Evolutionary conservation across 2,888 invertebrate species (phyloP).

Genomic region (Meteorus colon): DNA sequence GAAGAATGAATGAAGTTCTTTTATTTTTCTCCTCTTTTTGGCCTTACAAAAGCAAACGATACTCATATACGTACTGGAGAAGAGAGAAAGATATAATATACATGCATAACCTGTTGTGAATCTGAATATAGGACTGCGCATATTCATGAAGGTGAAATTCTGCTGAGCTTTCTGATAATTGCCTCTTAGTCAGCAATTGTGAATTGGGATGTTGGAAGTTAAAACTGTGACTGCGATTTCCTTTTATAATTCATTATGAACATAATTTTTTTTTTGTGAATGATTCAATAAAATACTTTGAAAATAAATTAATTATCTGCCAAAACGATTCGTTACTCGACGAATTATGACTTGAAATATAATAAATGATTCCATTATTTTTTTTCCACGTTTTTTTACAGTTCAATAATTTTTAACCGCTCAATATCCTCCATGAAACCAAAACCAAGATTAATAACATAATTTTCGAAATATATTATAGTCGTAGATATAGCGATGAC

Average conservation of each 20-base stretch:
- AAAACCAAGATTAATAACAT: neutral
- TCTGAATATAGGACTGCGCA: neutral
- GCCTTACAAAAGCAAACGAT: neutral
- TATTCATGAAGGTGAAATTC: neutral
- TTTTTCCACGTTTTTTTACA: no score
- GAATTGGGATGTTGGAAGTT: neutral
- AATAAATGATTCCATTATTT: no score
- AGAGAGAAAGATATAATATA: neutral
- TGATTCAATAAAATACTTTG: no score
- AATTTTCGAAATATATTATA: neutral
- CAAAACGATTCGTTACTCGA: no score
- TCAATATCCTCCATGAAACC: neutral
- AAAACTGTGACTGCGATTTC: neutral
- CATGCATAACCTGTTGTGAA: neutral
- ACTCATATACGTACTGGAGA: neutral
- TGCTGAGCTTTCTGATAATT: constrained; percentile 4
- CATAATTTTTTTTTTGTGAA: no score
- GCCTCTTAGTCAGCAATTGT: neutral
- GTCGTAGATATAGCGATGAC: neutral
- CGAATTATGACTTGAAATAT: no score
- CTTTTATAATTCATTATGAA: neutral
- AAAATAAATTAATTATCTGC: no score
- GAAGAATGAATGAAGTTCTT: neutral
- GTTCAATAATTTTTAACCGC: no score
- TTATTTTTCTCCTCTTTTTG: neutral